Evolutionary conservation across 2,113 vertebrate species (phyloP), one percentile per base, ranked within the genome.

Genomic region (Rhea americana): DNA sequence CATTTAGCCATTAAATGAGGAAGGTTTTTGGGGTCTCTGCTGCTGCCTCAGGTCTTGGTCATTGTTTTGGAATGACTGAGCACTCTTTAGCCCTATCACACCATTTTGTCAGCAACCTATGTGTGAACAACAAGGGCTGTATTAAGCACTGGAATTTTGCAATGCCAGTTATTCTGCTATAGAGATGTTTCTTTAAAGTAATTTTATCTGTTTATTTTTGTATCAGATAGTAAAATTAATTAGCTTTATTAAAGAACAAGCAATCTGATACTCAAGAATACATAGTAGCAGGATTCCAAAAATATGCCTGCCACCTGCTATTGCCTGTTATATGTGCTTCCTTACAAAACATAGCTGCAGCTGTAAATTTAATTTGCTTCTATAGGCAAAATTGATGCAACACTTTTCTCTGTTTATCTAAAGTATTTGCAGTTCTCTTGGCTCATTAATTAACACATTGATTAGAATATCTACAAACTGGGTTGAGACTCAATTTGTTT

Each of bases 221-320:
- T 61, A 87, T 81, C 55, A 84, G 76, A 82, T 84, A 90, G 82
- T 68, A 83, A 93, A 81, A 94, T 90, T 91, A 94, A 94, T 94
- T 89, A 94, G 45, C 35, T 81, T 93, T 94, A 87, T 84, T 90
- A 94, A 94, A 90, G 43, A 94, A 58, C 43, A 85, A 93, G 80
- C 62, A 82, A 79, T 82, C 37, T 79, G 26, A 86, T 72, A 55
- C 41, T 95, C 73, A 89, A 90, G 73, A 81, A 94, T 93, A 79
- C 53, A 91, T 24, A 90, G 61, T 58, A 90, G 58, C 28, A 94
- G 45, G 41, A 92, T 92, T 89, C 63, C 62, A 94, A 93, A 96
- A 94, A 74, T 80, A 95, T 1, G 37, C 41, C 75, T 92, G 59
- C 58, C 85, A 94, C 88, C 90, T 94, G 90, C 70, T 79, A 86